A percentile compares a stretch with the other conserved stretches of the same genome.
These are phyloP conservation scores for Zaprionus gabonicus DNA, from an alignment of 1,140 invertebrate species.

Conservation along the genomic window DNA sequence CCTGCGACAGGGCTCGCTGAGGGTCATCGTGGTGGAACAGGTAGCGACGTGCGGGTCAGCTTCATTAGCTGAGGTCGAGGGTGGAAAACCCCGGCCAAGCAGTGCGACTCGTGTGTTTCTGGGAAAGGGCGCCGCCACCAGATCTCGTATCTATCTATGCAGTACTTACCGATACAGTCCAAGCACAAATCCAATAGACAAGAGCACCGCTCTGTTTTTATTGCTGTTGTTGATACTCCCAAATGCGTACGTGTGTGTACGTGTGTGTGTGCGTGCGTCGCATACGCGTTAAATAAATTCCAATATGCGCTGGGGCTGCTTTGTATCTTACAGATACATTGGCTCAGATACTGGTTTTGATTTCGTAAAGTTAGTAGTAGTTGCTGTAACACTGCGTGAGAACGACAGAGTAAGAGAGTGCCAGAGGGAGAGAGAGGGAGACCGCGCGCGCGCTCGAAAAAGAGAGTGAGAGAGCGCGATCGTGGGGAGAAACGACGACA, in stretches of 20 bases:
- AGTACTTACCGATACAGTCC: conserved; percentile 55
- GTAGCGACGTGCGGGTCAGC: conserved; percentile 66
- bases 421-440: conserved; percentile 13
- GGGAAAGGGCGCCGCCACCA: conserved; percentile 44
- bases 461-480: conserved; percentile 19
- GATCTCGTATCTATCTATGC: conserved; percentile 3
- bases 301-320: conserved; percentile 68
- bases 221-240: neutral
- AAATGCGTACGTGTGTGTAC: conserved; percentile 8
- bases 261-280: conserved; percentile 47
- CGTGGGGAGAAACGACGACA: conserved; percentile 27
- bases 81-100: conserved; percentile 56
- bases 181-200: conserved; percentile 69
- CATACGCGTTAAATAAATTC: conserved; percentile 79
- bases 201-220: neutral
- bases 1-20: neutral
- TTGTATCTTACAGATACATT: conserved; percentile 80
- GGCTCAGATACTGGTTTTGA: conserved; percentile 77
- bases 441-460: neutral
- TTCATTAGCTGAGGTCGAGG: conserved; percentile 57
- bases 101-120: conserved; percentile 42
- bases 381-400: conserved; percentile 48
- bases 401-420: conserved; percentile 22
- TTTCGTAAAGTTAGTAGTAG: conserved; percentile 59
- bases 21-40: conserved; percentile 57